These are phyloP conservation scores for Pyralis farinalis DNA, from an alignment of 2,888 invertebrate genomes.

Conservation along the genomic window DNA sequence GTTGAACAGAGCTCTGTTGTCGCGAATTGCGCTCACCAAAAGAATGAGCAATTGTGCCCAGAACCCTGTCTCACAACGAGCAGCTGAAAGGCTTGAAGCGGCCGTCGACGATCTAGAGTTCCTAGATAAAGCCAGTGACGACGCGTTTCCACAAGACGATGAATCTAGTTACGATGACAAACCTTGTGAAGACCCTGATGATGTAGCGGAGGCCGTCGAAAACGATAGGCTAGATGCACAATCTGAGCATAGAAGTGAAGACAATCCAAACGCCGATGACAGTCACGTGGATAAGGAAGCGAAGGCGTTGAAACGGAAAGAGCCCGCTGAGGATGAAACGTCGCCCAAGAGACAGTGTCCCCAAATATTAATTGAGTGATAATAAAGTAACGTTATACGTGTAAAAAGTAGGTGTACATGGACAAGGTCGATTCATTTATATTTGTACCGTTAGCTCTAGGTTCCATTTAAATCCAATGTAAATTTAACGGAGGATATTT, in stretches of 20 bases:
- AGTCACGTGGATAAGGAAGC: slow-evolving; percentile 35
- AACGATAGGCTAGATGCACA: slow-evolving; percentile 39
- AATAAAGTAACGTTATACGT: slow-evolving; percentile 21
- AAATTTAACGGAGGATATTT: slow-evolving; percentile 45
- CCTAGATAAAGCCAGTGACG: slow-evolving; percentile 35
- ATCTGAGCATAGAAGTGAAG: slow-evolving; percentile 42
- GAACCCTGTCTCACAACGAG: slow-evolving; percentile 47
- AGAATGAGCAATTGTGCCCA: slow-evolving; percentile 30
- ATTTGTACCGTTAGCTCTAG: slow-evolving; percentile 47
- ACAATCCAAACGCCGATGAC: slow-evolving; percentile 37
- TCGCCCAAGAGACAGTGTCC: slow-evolving; percentile 73
- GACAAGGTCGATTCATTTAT: slow-evolving; percentile 39
- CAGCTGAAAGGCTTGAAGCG: slow-evolving; percentile 58
- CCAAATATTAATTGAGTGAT: slow-evolving; percentile 57
- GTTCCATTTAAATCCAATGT: slow-evolving; percentile 41
- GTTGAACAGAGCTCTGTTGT: slow-evolving; percentile 50
- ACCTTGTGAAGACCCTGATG: slow-evolving; percentile 28
- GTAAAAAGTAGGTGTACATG: slow-evolving; percentile 41
- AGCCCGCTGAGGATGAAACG: slow-evolving; percentile 51
- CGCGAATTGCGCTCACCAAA: slow-evolving; percentile 54
- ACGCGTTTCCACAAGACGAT: slow-evolving; percentile 25
- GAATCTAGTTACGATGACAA: slow-evolving; percentile 21
- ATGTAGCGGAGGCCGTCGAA: slow-evolving; percentile 15
- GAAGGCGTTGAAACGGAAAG: slow-evolving; percentile 60
- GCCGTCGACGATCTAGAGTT: slow-evolving; percentile 47